A percentile compares a stretch with the other conserved stretches of the same genome.
These are phyloP conservation scores for Bos indicus DNA, from an alignment of 2,113 vertebrate genomes.

Conservation along the genomic window DNA sequence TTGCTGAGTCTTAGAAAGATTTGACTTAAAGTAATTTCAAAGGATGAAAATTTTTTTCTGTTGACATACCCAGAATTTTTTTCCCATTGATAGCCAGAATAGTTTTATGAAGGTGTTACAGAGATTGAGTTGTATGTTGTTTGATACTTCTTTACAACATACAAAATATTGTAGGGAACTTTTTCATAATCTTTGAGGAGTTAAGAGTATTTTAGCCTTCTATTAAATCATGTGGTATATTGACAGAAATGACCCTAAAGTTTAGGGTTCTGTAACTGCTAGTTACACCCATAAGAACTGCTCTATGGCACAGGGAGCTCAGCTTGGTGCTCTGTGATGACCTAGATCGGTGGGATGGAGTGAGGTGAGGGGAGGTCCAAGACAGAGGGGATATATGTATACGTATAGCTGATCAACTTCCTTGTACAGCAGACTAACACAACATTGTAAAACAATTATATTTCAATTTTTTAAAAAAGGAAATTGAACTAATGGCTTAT, in stretches of 20 bases:
- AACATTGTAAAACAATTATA: neutral
- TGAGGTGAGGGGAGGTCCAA: neutral
- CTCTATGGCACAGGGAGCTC: neutral
- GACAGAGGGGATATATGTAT: neutral
- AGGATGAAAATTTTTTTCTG: neutral
- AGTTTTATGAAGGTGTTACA: neutral
- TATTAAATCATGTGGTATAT: neutral
- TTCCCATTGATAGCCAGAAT: neutral
- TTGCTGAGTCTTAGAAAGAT: neutral
- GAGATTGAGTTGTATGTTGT: neutral
- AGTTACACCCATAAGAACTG: neutral
- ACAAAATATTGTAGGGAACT: neutral
- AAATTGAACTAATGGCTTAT: slow-evolving; percentile 33
- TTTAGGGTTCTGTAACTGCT: neutral
- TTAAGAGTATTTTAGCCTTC: neutral
- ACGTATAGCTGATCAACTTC: neutral
- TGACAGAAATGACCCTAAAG: neutral
- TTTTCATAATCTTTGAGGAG: neutral
- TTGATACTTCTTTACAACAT: neutral
- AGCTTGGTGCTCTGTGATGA: neutral
- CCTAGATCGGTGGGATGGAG: neutral
- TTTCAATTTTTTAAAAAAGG: neutral
- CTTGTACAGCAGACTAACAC: neutral
- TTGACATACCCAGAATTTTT: neutral
- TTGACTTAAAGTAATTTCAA: neutral